Conservation (phyloP, 2,888 invertebrate genomes). For the Drosophila quasianomalipes region DNA sequence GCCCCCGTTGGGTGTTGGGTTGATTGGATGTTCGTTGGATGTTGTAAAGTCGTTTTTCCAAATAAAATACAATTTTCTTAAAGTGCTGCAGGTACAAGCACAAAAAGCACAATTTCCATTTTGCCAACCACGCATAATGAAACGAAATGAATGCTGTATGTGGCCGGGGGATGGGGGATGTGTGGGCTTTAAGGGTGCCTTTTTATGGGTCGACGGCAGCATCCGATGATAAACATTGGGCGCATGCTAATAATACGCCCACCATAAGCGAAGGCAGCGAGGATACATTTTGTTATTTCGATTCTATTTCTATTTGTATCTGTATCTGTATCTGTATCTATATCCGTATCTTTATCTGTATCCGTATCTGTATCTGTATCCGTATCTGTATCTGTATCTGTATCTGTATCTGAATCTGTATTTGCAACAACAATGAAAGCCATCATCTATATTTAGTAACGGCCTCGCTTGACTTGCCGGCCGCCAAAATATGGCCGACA, state of each 20-base stretch:
- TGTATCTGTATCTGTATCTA: background rate
- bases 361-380: background rate
- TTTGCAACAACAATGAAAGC: conserved; percentile 17
- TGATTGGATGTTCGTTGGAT: background rate
- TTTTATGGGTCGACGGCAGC: conserved; percentile 25
- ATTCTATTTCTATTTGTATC: conserved; percentile 1
- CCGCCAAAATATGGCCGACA: conserved; percentile 48
- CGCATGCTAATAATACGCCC: conserved; percentile 28
- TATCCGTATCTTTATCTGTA: background rate
- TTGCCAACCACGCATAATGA: conserved; percentile 3
- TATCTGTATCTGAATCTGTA: background rate
- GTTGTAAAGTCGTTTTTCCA: conserved; percentile 2
- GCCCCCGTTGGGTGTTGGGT: background rate
- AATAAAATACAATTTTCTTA: conserved; percentile 21
- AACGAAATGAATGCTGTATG: conserved; percentile 11
- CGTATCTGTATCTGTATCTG: background rate
- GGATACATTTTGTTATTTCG: background rate
- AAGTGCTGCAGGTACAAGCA: conserved; percentile 41
- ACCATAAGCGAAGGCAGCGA: background rate
- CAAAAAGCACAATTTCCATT: conserved; percentile 38
- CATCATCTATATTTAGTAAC: conserved; percentile 53
- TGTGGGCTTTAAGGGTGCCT: background rate
- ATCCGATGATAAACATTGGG: conserved; percentile 21
- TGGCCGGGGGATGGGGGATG: background rate
- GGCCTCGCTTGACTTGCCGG: conserved; percentile 26